A percentile compares a stretch with the other conserved stretches of the same genome.
phyloP scores from a whole-genome alignment of 2,113 vertebrate genomes.

The Takifugu bimaculatus region DNA sequence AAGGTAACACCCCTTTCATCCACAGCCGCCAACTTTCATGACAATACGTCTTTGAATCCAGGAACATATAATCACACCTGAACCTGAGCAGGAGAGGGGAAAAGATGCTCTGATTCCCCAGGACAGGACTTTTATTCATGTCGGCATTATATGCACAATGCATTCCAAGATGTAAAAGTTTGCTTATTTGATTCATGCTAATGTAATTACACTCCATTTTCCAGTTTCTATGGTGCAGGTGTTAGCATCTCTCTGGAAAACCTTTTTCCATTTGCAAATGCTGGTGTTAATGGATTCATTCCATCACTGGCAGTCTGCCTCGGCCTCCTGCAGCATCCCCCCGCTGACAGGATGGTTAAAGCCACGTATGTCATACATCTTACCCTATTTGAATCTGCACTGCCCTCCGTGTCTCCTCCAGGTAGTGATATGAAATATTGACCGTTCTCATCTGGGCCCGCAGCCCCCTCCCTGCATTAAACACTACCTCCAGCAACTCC shows the following conservation, averaged over 20 bases:
- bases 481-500: slow-evolving; percentile 51
- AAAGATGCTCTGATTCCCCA: slow-evolving; percentile 17
- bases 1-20: slow-evolving; percentile 60
- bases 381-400: slow-evolving; percentile 63
- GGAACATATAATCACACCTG: slow-evolving; percentile 45
- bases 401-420: slow-evolving; percentile 70
- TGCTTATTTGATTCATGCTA: slow-evolving; percentile 60
- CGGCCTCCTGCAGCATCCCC: slow-evolving; percentile 10
- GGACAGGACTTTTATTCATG: slow-evolving; percentile 30
- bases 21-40: slow-evolving; percentile 59
- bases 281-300: slow-evolving; percentile 49
- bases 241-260: slow-evolving; percentile 20
- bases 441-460: slow-evolving; percentile 66
- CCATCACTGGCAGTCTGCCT: slow-evolving; percentile 24
- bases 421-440: slow-evolving; percentile 73
- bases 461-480: slow-evolving; percentile 47
- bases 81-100: slow-evolving; percentile 39
- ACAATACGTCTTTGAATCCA: slow-evolving; percentile 59
- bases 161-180: slow-evolving; percentile 49
- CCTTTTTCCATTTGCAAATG: slow-evolving; percentile 41
- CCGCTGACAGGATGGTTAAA: slow-evolving; percentile 45
- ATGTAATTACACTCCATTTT: slow-evolving; percentile 42
- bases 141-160: slow-evolving; percentile 23
- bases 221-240: slow-evolving; percentile 19
- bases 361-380: slow-evolving; percentile 55